Evolutionary conservation across 2,797 vertebrate genomes (phyloP).

Genomic region (Pantherophis alleghaniensis): DNA sequence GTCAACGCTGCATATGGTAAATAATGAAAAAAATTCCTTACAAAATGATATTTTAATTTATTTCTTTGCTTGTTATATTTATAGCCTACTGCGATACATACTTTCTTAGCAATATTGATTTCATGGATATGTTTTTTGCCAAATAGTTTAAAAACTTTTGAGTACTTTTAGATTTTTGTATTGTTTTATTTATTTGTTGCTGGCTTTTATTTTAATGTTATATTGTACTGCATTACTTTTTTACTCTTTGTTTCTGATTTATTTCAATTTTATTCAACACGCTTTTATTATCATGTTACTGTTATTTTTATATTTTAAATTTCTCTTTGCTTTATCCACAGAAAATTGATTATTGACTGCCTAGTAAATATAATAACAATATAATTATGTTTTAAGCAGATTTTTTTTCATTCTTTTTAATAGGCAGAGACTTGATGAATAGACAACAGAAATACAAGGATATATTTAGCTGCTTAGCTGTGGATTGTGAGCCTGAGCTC

Average conservation of each 20-base stretch:
- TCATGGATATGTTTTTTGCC: neutral
- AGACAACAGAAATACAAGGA: slow-evolving; percentile 62
- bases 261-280: neutral
- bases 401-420: slow-evolving; percentile 32
- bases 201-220: neutral
- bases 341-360: neutral
- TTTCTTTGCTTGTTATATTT: neutral
- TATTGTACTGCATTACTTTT: neutral
- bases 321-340: neutral
- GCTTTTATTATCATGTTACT: neutral
- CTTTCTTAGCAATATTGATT: neutral
- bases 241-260: neutral
- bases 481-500: slow-evolving; percentile 63
- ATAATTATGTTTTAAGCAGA: neutral
- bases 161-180: neutral
- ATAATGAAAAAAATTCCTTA: neutral
- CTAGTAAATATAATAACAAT: neutral
- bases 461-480: slow-evolving; percentile 78
- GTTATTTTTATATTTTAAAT: neutral
- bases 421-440: slow-evolving; percentile 58
- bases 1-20: neutral
- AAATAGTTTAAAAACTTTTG: neutral
- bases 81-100: neutral
- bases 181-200: neutral
- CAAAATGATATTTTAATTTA: neutral